phyloP scores from a whole-genome alignment of 2,797 vertebrate genomes.

The Darevskia nairensis region DNA sequence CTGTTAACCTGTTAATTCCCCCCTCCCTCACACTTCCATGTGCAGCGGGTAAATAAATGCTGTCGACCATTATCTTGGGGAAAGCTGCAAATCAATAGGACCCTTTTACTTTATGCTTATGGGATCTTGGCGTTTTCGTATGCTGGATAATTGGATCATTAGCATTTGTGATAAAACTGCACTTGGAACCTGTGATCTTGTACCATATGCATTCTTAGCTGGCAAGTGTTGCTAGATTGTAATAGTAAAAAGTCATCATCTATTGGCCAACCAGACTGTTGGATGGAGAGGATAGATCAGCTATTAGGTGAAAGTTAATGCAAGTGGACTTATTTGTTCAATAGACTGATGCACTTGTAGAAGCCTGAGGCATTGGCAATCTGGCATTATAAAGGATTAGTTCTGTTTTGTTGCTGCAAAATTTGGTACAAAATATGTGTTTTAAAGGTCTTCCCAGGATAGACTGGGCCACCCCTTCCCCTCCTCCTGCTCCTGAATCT shows the following conservation, averaged over 20 bases:
- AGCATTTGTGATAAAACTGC: conserved; percentile 68
- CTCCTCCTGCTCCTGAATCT: too few relatives aligned
- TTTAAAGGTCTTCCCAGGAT: neutral
- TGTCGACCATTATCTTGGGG: conserved; percentile 64
- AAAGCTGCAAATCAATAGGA: conserved; percentile 68
- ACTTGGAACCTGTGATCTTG: conserved; percentile 64
- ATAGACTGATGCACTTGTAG: conserved; percentile 64
- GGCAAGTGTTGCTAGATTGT: conserved; percentile 69
- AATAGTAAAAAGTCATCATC: conserved; percentile 76
- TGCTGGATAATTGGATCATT: conserved; percentile 73
- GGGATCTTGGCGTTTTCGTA: conserved; percentile 68
- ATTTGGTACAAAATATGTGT: neutral
- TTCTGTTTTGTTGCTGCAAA: neutral
- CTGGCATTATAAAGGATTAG: neutral
- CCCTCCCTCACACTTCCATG: conserved; percentile 42
- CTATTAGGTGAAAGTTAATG: conserved; percentile 68
- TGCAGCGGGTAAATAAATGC: conserved; percentile 49
- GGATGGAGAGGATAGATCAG: conserved; percentile 67
- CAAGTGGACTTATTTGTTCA: conserved; percentile 72
- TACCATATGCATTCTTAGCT: conserved; percentile 71
- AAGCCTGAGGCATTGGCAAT: too few relatives aligned
- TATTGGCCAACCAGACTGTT: conserved; percentile 72
- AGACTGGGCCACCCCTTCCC: neutral
- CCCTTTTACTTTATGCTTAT: conserved; percentile 69
- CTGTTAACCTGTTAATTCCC: conserved; percentile 63